phyloP scores from a whole-genome alignment of 2,888 invertebrate genomes.

The Lysandra bellargus region DNA sequence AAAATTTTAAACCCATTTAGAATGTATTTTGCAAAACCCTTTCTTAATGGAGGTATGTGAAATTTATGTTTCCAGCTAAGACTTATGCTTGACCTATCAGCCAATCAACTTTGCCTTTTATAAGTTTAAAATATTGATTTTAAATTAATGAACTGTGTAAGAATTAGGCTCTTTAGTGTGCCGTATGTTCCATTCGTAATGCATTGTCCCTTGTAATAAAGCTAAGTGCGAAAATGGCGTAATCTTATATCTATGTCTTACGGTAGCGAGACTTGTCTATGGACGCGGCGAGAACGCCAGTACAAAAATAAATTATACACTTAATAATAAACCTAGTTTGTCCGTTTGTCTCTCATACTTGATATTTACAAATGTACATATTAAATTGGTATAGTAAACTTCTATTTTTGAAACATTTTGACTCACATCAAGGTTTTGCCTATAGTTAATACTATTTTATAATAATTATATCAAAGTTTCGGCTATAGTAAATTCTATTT shows the following conservation, averaged over 20 bases:
- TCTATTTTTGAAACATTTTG: no score
- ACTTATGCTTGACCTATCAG: no score
- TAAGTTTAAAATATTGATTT: no score
- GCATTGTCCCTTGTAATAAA: slow-evolving; percentile 71
- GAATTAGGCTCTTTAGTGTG: not conserved
- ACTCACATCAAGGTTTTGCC: no score
- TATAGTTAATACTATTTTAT: not conserved
- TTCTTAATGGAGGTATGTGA: no score
- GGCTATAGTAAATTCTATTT: no score
- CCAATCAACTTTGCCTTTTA: no score
- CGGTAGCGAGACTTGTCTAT: slow-evolving; percentile 75
- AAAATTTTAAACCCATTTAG: no score
- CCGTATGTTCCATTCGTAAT: slow-evolving; percentile 46
- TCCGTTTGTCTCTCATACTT: slow-evolving; percentile 22
- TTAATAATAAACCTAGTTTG: slow-evolving; percentile 6
- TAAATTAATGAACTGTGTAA: no score
- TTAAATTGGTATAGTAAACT: no score
- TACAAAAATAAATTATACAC: slow-evolving; percentile 36
- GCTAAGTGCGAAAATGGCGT: slow-evolving; percentile 73
- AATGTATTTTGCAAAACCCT: no score
- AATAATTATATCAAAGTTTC: not conserved
- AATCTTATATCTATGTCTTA: slow-evolving; percentile 76
- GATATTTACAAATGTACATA: not conserved
- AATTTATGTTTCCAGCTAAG: no score
- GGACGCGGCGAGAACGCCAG: slow-evolving; percentile 46